These are phyloP conservation scores for Syritta pipiens DNA, from an alignment of 2,888 invertebrate species.

Conservation along the genomic window DNA sequence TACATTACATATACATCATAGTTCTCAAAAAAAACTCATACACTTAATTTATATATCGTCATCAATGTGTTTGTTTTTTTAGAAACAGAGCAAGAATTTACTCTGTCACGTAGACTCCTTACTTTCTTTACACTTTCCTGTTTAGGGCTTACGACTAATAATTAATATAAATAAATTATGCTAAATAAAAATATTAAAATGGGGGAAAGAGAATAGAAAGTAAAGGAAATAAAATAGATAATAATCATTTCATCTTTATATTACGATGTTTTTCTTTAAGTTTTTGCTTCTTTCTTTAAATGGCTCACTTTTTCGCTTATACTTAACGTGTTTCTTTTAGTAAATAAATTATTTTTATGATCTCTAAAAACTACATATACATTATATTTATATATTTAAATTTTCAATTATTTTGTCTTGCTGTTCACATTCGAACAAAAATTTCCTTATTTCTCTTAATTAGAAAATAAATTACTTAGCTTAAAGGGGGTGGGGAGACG, in stretches of 20 bases:
- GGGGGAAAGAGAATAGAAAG: not conserved
- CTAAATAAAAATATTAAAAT: slow-evolving; percentile 45
- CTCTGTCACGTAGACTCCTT: slow-evolving; percentile 17
- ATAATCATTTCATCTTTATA: no score
- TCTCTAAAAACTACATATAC: slow-evolving; percentile 4
- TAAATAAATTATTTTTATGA: slow-evolving; percentile 4
- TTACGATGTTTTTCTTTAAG: no score
- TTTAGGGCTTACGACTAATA: slow-evolving; percentile 36
- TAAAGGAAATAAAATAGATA: slow-evolving; percentile 8
- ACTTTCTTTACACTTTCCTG: slow-evolving; percentile 5
- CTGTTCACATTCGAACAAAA: slow-evolving; percentile 6
- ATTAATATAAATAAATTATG: slow-evolving; percentile 54
- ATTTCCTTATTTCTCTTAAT: slow-evolving; percentile 1
- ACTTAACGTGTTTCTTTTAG: not conserved
- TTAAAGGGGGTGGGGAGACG: no score
- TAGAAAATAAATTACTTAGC: slow-evolving; percentile 55
- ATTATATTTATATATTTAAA: not conserved
- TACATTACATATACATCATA: slow-evolving; percentile 27
- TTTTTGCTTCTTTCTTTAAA: no score
- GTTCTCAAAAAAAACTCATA: slow-evolving; percentile 13
- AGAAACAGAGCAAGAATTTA: slow-evolving; percentile 17
- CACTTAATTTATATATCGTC: slow-evolving; percentile 6
- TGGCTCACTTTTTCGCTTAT: slow-evolving; percentile 15
- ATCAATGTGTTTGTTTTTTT: slow-evolving; percentile 26
- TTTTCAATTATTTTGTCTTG: not conserved